Base-by-base conservation (phyloP, 2,113 vertebrate genomes). In the Oncorhynchus nerka region DNA sequence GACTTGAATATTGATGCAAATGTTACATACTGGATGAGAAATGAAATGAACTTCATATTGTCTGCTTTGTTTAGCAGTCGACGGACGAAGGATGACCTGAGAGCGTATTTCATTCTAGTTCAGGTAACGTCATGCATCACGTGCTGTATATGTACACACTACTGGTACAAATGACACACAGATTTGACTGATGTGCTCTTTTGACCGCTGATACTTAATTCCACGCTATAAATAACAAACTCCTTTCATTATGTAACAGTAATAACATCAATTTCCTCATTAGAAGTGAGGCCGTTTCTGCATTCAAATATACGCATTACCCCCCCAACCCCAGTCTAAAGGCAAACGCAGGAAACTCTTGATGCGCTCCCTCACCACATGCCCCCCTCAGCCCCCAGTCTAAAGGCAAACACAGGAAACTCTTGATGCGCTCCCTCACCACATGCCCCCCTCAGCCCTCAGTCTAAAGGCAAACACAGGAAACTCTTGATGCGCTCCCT, bases 21-120 rank as follows among this genome's bases (percentile, higher is more conserved):
- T 62, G 11, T 24, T 30, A 45, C 20, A 2, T 11, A 30, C n/a
- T 32, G n/a, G 11, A 48, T 66, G 7, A 49, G 3, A 3, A 24
- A n/a, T 26, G n/a, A 45, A 34, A 5, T 45, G 11, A 11, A 39
- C 39, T 51, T 65, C 22, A 59, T 62, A 12, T 30, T 70, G 20
- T 45, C 71, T 55, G 48, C 20, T 55, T 26, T 32, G 26, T 0
- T 86, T 92, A 87, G 82, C 84, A 98, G 97, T 75, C 95, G 95
- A 81, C 93, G 95, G 84, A 95, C 95, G 79, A 98, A 98, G 94
- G 96, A 98, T 81, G 97, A 98, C 92, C 94, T 98, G 78, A 92
- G 97, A 90, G 96, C 97, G 13, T 98, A 98, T 88, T 96, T 96
- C 92, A 93, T 97, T 84, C 95, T 98, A 0, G 91, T 93, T 80